These are phyloP conservation scores for Sesia bembeciformis DNA, from an alignment of 2,888 invertebrate species.

Conservation along the genomic window DNA sequence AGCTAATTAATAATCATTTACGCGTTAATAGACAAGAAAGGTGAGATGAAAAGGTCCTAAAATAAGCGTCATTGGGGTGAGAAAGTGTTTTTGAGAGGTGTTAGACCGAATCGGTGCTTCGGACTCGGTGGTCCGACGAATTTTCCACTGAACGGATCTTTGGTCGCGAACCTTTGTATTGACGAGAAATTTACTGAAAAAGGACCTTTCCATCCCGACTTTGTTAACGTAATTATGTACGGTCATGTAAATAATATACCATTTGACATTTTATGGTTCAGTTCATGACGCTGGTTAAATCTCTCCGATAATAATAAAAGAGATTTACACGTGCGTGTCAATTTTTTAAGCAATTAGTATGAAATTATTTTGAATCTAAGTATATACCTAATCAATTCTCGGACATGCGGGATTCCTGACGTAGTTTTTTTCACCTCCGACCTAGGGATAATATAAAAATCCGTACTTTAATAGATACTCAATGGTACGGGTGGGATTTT, in stretches of 20 bases:
- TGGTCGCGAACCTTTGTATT: slow-evolving; percentile 63
- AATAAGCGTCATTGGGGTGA: slow-evolving; percentile 66
- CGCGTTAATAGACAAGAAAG: slow-evolving; percentile 55
- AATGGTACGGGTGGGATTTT: too few species aligned
- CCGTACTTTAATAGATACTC: too few species aligned
- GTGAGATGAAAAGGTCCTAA: slow-evolving; percentile 69
- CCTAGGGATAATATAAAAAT: too few species aligned
- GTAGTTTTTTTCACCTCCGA: too few species aligned
- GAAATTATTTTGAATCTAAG: too few species aligned
- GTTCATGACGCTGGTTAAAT: not conserved
- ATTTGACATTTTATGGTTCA: slow-evolving; percentile 14
- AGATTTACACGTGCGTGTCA: too few species aligned
- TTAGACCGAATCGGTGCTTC: slow-evolving; percentile 59
- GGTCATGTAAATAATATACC: slow-evolving; percentile 28
- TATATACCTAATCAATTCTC: too few species aligned
- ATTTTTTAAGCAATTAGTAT: too few species aligned
- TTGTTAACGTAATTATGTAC: slow-evolving; percentile 37
- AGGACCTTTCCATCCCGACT: slow-evolving; percentile 54
- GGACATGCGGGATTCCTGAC: too few species aligned
- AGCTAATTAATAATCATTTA: slow-evolving; percentile 27
- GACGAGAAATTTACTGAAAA: slow-evolving; percentile 61
- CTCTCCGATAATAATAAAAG: too few species aligned
- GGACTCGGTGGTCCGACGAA: slow-evolving; percentile 67
- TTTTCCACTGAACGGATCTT: slow-evolving; percentile 69
- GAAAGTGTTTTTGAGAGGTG: slow-evolving; percentile 70